Base-by-base conservation (phyloP, 2,888 invertebrate species). In the Athalia circularis region DNA sequence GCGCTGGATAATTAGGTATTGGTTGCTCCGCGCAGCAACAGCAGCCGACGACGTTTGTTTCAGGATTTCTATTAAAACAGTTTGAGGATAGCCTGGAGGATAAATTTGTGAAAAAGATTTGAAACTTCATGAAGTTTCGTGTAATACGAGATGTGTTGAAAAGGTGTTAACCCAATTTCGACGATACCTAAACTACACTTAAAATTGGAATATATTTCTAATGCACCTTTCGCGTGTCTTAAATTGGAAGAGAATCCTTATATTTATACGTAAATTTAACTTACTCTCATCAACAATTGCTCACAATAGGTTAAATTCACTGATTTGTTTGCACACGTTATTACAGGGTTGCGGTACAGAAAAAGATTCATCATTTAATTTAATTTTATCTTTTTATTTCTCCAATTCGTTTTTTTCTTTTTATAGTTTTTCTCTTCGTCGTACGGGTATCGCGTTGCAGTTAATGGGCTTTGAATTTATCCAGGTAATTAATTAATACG, bases 121-220 rank as follows among this genome's bases (percentile, higher is more conserved):
- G 29, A 29, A 29, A 29, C 29, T 45, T 8, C 45, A 70, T 4
- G 59, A 59, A 72, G 47, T 57, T 0, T 45, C 13, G 47, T 47
- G 45, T 59, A n/a, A n/a, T 15, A 72, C 47, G 9, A n/a, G 65
- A 11, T 47, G 65, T 48, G 48, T 65, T 52, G 68, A 15, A 1
- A 9, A 75, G 62, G 50, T 75, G 50, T 5, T 75, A 62, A 43
- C 64, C 61, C 62, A 64, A 59, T 62, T 64, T 75, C 52, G 8
- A 61, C n/a, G 48, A 64, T 29, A 29, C 11, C 52, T 62, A 50
- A 9, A 54, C 48, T n/a, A 57, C 13, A 5, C 54, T 52, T 6
- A 29, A 62, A 75, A 75, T 62, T 15, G n/a, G 45, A 75, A 61
- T 61, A 75, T 64, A 43, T 62, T 48, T 75, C 62, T 75, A 75